Conservation (phyloP, 2,113 vertebrate genomes). For the Epinephelus cyanopodus region DNA sequence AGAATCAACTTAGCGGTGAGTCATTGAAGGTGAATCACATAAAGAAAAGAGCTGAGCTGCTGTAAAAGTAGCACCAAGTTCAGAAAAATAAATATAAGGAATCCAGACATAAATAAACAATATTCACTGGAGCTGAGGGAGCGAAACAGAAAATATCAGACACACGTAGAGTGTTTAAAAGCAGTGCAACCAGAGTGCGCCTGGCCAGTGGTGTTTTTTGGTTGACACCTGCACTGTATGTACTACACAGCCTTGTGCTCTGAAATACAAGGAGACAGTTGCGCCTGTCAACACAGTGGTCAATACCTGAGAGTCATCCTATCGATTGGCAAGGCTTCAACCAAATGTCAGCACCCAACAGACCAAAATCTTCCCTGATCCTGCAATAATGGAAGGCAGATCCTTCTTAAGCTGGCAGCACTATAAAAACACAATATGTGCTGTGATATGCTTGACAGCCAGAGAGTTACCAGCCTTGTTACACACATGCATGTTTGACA, state of each 20-base stretch:
- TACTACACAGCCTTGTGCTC: constrained; percentile 7
- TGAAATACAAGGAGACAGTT: constrained; percentile 63
- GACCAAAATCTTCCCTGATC: constrained; percentile 59
- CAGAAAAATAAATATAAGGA: constrained; percentile 39
- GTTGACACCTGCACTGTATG: constrained; percentile 1
- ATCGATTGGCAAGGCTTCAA: constrained; percentile 66
- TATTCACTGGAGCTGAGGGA: constrained; percentile 2
- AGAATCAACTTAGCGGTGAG: constrained; percentile 47
- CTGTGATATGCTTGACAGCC: constrained; percentile 13
- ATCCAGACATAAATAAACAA: constrained; percentile 33
- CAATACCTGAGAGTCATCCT: constrained; percentile 69
- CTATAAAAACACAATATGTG: constrained; percentile 4
- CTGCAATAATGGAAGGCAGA: constrained; percentile 34
- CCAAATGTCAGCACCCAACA: constrained; percentile 73
- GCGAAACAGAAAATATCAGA: constrained; percentile 45
- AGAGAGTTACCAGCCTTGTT: background rate
- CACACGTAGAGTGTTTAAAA: background rate
- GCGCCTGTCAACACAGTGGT: constrained; percentile 61
- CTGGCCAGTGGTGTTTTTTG: background rate
- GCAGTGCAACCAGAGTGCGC: background rate
- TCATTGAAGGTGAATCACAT: constrained; percentile 36
- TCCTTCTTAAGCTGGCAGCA: constrained; percentile 16
- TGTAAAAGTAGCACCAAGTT: constrained; percentile 41
- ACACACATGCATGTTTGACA: background rate
- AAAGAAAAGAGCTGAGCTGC: constrained; percentile 25